Evolutionary conservation across 2,888 invertebrate genomes (phyloP), one percentile per base, ranked within the genome.

Genomic region (Eilema depressum): DNA sequence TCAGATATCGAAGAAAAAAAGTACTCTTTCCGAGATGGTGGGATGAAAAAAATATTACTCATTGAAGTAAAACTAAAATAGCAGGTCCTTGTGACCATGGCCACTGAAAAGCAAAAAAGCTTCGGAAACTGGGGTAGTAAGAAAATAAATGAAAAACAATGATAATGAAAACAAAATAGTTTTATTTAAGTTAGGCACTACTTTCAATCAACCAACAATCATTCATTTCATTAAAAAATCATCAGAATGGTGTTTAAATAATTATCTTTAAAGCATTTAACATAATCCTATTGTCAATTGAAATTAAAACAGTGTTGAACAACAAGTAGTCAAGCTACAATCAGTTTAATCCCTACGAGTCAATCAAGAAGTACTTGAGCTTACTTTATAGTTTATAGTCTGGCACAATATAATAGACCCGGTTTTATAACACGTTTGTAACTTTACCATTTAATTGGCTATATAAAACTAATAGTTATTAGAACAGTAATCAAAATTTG

Each of bases 261-360:
- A 76, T 74, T 83, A 75, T 66, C 68, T 72, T 75, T 73, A 78
- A 75, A 69, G 64, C 73, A 75, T 73, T 82, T 71, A 80, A 75
- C 73, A 78, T 74, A 73, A 84, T 77, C 71, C 75, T 69, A 77
- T 78, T 77, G 83, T 82, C 74, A 71, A 75, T 77, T 66, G 76
- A 76, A 76, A 85, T 84, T 84, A 83, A 84, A 81, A 83, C 67
- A 69, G 75, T 75, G 72, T 76, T 83, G 78, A 82, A 79, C 80
- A 73, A 74, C 59, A 53, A 72, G 63, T 63, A 75, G 66, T 82
- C 75, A 65, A 62, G 75, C 77, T 80, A 80, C 72, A 78, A 74
- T 75, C 66, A 75, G 71, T 74, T 77, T 81, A 80, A 80, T 76
- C 74, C 75, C 66, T 76, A 68, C 33, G 23, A 23, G 61, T 3